Evolutionary conservation across 37 sponge, comb jelly and placozoan genomes (phyloP).

Genomic region (Geodia barretti): DNA sequence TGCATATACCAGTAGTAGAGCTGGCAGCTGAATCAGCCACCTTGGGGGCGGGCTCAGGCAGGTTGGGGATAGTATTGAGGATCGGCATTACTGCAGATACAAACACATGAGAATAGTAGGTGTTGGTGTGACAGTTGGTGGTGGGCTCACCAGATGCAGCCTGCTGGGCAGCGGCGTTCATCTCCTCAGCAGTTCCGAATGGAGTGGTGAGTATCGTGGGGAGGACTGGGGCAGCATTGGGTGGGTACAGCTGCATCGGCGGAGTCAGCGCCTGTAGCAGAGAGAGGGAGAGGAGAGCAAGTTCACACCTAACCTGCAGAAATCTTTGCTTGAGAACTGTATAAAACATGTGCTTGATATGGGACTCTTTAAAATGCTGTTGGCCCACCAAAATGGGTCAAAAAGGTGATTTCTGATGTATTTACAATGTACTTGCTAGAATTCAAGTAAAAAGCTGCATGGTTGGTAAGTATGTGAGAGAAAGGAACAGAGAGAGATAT

Average conservation of each 20-base stretch:
- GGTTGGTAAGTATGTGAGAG: neutral
- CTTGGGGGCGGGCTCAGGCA: neutral
- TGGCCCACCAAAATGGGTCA: no score
- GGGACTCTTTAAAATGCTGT: no score
- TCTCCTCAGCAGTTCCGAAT: neutral
- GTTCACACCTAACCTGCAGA: conserved; percentile 2
- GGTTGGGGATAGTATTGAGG: neutral
- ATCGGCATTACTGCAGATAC: neutral
- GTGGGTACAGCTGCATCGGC: conserved; percentile 81
- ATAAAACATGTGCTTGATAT: no score
- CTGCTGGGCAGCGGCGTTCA: neutral
- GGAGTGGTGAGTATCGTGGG: conserved; percentile 41
- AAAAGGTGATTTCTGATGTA: no score
- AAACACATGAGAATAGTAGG: neutral
- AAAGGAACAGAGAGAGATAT: neutral
- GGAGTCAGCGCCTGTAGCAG: conserved; percentile 82
- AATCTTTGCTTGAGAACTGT: no score
- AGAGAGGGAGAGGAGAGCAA: neutral
- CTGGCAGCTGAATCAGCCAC: no score
- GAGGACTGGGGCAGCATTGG: conserved; percentile 72
- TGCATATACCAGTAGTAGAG: no score
- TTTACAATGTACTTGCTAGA: conserved; percentile 5
- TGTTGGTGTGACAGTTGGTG: neutral
- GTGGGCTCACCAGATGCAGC: neutral
- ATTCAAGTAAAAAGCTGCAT: neutral